Percentiles rank a stretch among this genome's conserved stretches.
phyloP scores from a whole-genome alignment of 2,888 invertebrate genomes.

The Ophion ellenae region DNA sequence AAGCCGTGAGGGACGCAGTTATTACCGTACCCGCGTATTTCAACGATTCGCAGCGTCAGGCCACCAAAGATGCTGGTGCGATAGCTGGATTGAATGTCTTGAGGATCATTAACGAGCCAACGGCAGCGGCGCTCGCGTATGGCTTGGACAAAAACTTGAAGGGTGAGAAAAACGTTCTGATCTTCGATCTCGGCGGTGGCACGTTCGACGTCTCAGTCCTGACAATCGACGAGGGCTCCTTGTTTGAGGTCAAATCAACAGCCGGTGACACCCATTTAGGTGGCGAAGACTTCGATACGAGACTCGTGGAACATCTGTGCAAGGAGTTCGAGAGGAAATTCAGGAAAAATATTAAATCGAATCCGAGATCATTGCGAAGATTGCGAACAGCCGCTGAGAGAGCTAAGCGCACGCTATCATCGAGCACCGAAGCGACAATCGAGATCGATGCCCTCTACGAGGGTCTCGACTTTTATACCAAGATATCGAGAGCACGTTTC shows the following conservation, averaged over 20 bases:
- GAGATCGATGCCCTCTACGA: slow-evolving; percentile 91
- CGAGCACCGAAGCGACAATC: slow-evolving; percentile 90
- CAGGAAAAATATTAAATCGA: slow-evolving; percentile 88
- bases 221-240: slow-evolving; percentile 90
- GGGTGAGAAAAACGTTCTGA: slow-evolving; percentile 87
- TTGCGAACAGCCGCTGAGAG: slow-evolving; percentile 91
- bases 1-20: slow-evolving; percentile 88
- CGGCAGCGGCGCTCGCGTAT: slow-evolving; percentile 88
- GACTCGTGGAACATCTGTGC: slow-evolving; percentile 89
- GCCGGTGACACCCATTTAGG: slow-evolving; percentile 94
- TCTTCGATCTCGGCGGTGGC: slow-evolving; percentile 87
- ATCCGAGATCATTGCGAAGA: slow-evolving; percentile 88
- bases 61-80: slow-evolving; percentile 88
- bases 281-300: slow-evolving; percentile 85
- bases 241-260: slow-evolving; percentile 92
- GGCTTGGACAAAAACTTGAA: slow-evolving; percentile 88
- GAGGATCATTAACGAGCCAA: slow-evolving; percentile 87
- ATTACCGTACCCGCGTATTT: slow-evolving; percentile 94
- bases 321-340: slow-evolving; percentile 90
- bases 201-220: slow-evolving; percentile 93
- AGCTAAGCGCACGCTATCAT: slow-evolving; percentile 91
- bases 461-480: slow-evolving; percentile 90
- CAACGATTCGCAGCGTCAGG: slow-evolving; percentile 88
- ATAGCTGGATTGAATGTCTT: slow-evolving; percentile 88
- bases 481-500: slow-evolving; percentile 90